These are phyloP conservation scores for Muscicapa comitata DNA, from an alignment of 2,797 vertebrate genomes.

Conservation along the genomic window DNA sequence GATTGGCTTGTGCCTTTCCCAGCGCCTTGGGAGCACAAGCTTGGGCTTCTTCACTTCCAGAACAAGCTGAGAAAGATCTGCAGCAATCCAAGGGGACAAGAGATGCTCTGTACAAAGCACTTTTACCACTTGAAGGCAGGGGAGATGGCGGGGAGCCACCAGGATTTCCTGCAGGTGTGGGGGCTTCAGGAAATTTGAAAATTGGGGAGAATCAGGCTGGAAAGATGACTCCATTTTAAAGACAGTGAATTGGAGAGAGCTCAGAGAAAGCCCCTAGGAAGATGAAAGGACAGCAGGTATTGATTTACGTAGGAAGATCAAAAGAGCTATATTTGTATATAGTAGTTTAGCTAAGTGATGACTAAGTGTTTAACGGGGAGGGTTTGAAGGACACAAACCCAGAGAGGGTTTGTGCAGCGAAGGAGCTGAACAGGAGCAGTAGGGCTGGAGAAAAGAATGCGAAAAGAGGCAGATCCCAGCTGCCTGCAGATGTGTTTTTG, in stretches of 20 bases:
- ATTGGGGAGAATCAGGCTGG: background rate
- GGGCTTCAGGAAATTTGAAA: background rate
- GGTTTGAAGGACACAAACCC: slow-evolving; percentile 12
- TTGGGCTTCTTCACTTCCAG: background rate
- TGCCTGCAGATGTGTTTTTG: background rate
- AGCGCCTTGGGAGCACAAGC: fast-evolving
- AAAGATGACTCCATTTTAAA: background rate
- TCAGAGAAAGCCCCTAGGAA: background rate
- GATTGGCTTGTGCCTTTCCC: background rate
- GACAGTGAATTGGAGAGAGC: slow-evolving; percentile 11
- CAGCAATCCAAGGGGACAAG: background rate
- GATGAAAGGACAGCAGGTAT: slow-evolving; percentile 57
- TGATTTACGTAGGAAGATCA: slow-evolving; percentile 38
- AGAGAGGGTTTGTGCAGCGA: background rate
- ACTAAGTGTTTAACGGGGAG: slow-evolving; percentile 48
- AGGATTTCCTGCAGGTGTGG: background rate
- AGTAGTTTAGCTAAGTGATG: slow-evolving; percentile 49
- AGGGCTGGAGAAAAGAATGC: background rate
- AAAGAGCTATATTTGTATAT: slow-evolving; percentile 52
- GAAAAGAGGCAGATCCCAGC: background rate
- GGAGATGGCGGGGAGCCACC: background rate
- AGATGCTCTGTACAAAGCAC: background rate
- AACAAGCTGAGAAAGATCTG: background rate
- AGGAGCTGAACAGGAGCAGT: background rate
- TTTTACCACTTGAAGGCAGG: background rate